phyloP scores from a whole-genome alignment of 2,888 invertebrate genomes.

The Microchrysa polita region DNA sequence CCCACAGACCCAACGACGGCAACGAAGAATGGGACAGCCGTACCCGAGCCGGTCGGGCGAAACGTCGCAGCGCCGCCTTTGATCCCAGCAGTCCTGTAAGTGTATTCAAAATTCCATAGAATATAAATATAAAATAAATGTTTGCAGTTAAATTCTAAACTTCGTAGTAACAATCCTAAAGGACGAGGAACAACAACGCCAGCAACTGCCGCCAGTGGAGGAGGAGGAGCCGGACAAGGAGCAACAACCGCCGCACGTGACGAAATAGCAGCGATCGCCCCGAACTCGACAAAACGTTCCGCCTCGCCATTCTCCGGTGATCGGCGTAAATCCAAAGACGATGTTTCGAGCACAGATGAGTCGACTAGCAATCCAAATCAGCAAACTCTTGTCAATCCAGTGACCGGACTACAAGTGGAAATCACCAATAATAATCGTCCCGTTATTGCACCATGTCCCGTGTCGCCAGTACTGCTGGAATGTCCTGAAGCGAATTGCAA shows the following conservation, averaged over 20 bases:
- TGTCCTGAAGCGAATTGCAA: conserved; percentile 97
- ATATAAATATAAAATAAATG: conserved; percentile 52
- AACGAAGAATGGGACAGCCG: conserved; percentile 89
- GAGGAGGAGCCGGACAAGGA: no score
- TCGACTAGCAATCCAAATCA: conserved; percentile 55
- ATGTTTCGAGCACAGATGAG: conserved; percentile 60
- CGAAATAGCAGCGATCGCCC: conserved; percentile 55
- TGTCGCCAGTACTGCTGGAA: conserved; percentile 85
- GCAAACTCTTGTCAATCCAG: conserved; percentile 65
- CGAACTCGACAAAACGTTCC: conserved; percentile 71
- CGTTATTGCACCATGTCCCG: conserved; percentile 64
- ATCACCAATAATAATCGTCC: conserved; percentile 67
- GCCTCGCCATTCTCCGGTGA: conserved; percentile 70
- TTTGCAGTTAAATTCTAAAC: conserved; percentile 66
- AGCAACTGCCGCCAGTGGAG: conserved; percentile 52
- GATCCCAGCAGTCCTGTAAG: conserved; percentile 62
- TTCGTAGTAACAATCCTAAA: conserved; percentile 51
- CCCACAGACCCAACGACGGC: conserved; percentile 13
- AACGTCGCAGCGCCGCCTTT: conserved; percentile 80
- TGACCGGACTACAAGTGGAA: conserved; percentile 66
- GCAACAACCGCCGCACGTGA: no score
- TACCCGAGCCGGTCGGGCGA: conserved; percentile 87
- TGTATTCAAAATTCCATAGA: background rate
- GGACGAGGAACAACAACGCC: conserved; percentile 48
- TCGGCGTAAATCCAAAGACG: conserved; percentile 66